Base-by-base conservation (phyloP, 2,888 invertebrate species). In the Calephelis perditalis region DNA sequence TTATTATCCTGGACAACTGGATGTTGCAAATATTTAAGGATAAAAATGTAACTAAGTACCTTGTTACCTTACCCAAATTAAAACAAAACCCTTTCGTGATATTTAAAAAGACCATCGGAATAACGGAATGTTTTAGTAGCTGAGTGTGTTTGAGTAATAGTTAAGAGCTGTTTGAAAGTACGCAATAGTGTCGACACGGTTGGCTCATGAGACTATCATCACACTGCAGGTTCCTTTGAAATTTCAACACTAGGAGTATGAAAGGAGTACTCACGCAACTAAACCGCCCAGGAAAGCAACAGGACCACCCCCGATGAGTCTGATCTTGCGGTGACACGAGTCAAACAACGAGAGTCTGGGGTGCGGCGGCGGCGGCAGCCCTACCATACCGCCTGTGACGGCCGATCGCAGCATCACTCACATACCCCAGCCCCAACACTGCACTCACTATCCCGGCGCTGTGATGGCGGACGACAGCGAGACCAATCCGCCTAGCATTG, bases 291-390 rank as follows among this genome's bases (percentile, higher is more conserved):
- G 84, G 80, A 93, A 93, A 69, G 93, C 93, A 68, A 93, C 93
- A 54, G 93, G 93, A 62, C 92, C 93, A 65, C 93, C 93, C 72
- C 94, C 93, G 78, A 94, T 93, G 75, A 94, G 91, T 70, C 94
- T 91, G 76, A 94, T 94, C 88, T 94, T 94, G 79, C 94, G 91
- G 84, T 94, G 94, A 81, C 94, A 94, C 73, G 94, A 93, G 85
- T 94, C 94, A 81, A 94, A 93, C 56, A 94, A 91, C 67, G 94
- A 94, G 67, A 92, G 91, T 67, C 93, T 87, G 69, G 93, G 89
- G 76, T 89, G 83, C 67, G 85, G 83, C 76, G 84, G 83, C 72
- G 84, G 83, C 75, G 91, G 81, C 68, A 81, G 72, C 62, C 81
- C 81, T 68, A 80, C 80, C 75, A 75, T 74, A 70, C 79, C 79